Percentiles rank a stretch among this genome's conserved stretches.
Evolutionary conservation across 2,888 invertebrate species (phyloP).

Genomic region (Heliconius erato): DNA sequence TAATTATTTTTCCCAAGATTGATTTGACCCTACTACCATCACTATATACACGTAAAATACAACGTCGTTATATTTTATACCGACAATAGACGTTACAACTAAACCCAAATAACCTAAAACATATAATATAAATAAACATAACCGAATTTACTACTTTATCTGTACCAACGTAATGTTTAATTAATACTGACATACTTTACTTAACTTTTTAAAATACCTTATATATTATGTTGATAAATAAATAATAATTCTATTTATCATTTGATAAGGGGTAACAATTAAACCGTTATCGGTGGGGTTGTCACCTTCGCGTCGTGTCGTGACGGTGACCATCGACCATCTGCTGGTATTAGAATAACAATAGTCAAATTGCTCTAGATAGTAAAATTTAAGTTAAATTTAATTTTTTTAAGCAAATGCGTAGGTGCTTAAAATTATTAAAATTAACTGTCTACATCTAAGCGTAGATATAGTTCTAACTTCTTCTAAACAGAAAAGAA

Average conservation of each 20-base stretch:
- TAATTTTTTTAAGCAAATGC: neutral
- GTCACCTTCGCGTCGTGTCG: constrained; percentile 51
- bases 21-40: neutral
- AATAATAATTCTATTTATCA: constrained; percentile 27
- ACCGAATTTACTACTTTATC: neutral
- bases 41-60: too few relatives aligned
- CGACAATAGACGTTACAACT: too few relatives aligned
- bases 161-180: constrained; percentile 4
- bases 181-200: constrained; percentile 10
- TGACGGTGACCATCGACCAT: constrained; percentile 48
- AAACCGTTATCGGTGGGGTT: constrained; percentile 61
- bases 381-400: neutral
- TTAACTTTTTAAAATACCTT: constrained; percentile 1
- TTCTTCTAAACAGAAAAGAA: too few relatives aligned
- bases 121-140: neutral
- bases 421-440: too few relatives aligned
- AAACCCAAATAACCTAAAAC: neutral
- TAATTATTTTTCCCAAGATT: neutral
- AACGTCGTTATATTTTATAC: too few relatives aligned
- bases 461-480: too few relatives aligned
- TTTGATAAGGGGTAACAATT: constrained; percentile 59
- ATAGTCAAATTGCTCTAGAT: constrained; percentile 33
- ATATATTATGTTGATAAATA: constrained; percentile 20
- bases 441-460: neutral
- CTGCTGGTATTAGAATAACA: constrained; percentile 49